phyloP scores from a whole-genome alignment of 2,113 vertebrate genomes.

The Dinomys branickii region DNA sequence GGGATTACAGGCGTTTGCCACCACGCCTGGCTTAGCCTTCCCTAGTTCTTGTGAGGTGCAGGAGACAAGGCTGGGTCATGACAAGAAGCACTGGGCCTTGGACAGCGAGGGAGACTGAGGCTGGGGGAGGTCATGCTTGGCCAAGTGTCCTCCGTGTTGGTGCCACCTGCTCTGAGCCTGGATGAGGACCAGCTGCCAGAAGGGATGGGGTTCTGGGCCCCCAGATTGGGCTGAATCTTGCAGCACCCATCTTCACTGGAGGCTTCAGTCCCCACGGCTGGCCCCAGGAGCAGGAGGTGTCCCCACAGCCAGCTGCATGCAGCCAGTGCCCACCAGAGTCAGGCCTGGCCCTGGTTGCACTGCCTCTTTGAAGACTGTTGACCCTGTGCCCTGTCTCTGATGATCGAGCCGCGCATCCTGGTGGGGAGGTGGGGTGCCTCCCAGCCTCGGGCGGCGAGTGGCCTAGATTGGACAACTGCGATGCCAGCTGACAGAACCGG shows the following conservation, averaged over 20 bases:
- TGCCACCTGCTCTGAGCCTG: background rate
- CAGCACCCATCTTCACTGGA: background rate
- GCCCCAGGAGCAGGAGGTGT: background rate
- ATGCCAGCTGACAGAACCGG: slow-evolving; percentile 63
- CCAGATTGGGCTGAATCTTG: background rate
- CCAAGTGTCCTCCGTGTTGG: background rate
- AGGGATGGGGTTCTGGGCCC: background rate
- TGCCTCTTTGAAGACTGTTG: background rate
- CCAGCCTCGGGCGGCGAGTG: background rate
- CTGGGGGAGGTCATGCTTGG: background rate
- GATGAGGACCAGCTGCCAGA: background rate
- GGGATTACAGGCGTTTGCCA: too few relatives aligned
- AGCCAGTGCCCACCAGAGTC: background rate
- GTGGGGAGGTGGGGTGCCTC: background rate
- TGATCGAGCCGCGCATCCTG: background rate
- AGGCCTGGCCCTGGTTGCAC: background rate
- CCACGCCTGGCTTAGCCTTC: too few relatives aligned
- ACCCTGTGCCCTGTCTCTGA: background rate
- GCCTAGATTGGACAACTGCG: slow-evolving; percentile 57
- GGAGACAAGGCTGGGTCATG: background rate
- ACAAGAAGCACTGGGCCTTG: background rate
- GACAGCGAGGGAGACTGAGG: background rate
- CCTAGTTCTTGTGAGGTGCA: background rate
- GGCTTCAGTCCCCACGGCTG: background rate
- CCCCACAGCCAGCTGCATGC: background rate